Evolutionary conservation across 2,888 invertebrate genomes (phyloP).

Genomic region (Synanthedon andrenaeformis): DNA sequence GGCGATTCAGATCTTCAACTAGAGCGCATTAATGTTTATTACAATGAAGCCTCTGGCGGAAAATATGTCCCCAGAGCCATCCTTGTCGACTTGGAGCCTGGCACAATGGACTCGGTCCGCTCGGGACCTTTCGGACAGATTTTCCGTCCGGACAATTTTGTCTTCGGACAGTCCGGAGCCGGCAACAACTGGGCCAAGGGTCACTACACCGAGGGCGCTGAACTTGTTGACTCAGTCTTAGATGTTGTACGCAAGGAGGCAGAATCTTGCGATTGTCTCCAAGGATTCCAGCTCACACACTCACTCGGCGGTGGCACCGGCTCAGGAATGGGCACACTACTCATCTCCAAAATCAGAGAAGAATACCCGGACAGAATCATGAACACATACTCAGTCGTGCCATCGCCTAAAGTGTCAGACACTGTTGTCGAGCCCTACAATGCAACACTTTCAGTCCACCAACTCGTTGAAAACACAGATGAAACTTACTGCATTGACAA

Average conservation of each 20-base stretch:
- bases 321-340: constrained; percentile 94
- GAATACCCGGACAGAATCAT: constrained; percentile 98
- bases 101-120: constrained; percentile 97
- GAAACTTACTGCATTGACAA: constrained; percentile 94
- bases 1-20: constrained; percentile 92
- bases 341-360: constrained; percentile 96
- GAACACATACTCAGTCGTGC: constrained; percentile 96
- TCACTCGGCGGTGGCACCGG: constrained; percentile 97
- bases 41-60: constrained; percentile 86
- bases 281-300: constrained; percentile 95
- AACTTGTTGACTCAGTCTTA: constrained; percentile 85
- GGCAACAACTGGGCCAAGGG: constrained; percentile 93
- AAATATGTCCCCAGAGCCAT: constrained; percentile 60
- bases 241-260: constrained; percentile 89
- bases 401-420: constrained; percentile 89
- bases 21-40: constrained; percentile 96
- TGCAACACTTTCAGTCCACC: constrained; percentile 89
- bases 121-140: constrained; percentile 95
- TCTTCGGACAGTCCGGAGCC: constrained; percentile 89
- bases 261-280: constrained; percentile 91
- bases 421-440: constrained; percentile 95
- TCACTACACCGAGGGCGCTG: constrained; percentile 94
- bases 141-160: constrained; percentile 95
- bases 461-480: constrained; percentile 90
- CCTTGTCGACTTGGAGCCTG: constrained; percentile 92